Evolutionary conservation across 2,888 invertebrate genomes (phyloP), one percentile per base, ranked within the genome.

Genomic region (Epistrophella euchroma): DNA sequence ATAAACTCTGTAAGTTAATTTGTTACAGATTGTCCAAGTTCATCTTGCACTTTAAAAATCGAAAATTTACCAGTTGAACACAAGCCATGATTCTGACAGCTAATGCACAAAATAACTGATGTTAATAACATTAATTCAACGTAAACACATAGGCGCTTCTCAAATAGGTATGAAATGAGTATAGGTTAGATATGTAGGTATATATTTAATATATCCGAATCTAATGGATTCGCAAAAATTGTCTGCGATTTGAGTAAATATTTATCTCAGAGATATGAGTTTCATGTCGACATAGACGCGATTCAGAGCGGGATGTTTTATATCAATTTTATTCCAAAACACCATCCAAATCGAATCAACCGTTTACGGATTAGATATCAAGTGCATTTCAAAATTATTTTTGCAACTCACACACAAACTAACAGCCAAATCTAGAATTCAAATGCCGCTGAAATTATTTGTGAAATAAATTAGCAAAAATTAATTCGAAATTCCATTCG

Each of bases 381-480:
- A 15, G 28, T 28, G 11, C 28, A 28, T 32, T 40, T 32, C 28
- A 2, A 40, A 62, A 13, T 13, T n/a, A 43, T 40, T 37, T 37
- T 73, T 28, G 3, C 17, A 10, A 13, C 13, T 50, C 25, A 13
- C 17, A 62, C 37, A 7, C 9, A 19, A 72, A 47, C 47, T 6
- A 19, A 28, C 32, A 19, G 19, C 19, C 13, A 35, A 11, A 47
- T 4, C 32, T 35, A 62, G 45, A 40, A 62, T 62, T 6, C 40
- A 25, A 62, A 62, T 62, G 17, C 45, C 58, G 56, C n/a, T 5
- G 17, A 19, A 45, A 64, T 55, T 55, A 25, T 72, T 47, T 56
- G 50, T 56, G 56, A 72, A 66, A 45, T 35, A 64, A 78, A 71
- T 64, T 55, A 50, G 28, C 76, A 58, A 76, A 60, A 40, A 37